phyloP scores from a whole-genome alignment of 2,888 invertebrate species.

The Icerya purchasi region DNA sequence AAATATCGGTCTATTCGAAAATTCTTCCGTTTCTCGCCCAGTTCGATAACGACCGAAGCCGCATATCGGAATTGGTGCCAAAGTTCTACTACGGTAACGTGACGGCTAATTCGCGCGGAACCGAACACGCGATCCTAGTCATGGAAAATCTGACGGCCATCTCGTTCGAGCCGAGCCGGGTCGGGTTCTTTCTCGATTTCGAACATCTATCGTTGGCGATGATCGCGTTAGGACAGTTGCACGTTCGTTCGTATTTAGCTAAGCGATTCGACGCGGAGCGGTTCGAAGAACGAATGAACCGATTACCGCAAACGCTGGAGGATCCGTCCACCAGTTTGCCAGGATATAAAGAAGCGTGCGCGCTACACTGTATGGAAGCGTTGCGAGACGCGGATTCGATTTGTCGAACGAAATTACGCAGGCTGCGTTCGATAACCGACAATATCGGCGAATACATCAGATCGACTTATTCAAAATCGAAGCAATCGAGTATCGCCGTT shows the following conservation, averaged over 20 bases:
- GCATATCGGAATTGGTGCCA: not conserved
- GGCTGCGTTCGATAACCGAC: not conserved
- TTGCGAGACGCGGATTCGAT: not conserved
- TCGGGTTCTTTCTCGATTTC: constrained; percentile 4
- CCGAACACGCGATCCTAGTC: not conserved
- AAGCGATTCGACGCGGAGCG: not conserved
- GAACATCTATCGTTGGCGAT: constrained; percentile 4
- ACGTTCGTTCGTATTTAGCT: constrained; percentile 5
- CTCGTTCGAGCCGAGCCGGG: not conserved
- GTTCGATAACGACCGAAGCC: too few relatives aligned
- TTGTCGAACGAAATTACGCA: not conserved
- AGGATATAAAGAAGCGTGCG: not conserved
- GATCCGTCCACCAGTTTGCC: not conserved
- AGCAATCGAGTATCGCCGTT: not conserved
- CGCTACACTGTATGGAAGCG: not conserved
- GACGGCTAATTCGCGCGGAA: not conserved
- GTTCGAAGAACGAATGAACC: not conserved
- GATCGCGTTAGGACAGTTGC: constrained; percentile 3
- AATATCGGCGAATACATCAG: not conserved
- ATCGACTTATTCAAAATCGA: not conserved
- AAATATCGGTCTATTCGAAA: too few relatives aligned
- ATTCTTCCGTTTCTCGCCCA: too few relatives aligned
- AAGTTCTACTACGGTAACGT: constrained; percentile 2
- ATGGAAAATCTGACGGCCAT: not conserved
- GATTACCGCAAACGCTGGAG: not conserved